Base-by-base conservation (phyloP, 1,140 invertebrate genomes). In the Drosophila funebris region DNA sequence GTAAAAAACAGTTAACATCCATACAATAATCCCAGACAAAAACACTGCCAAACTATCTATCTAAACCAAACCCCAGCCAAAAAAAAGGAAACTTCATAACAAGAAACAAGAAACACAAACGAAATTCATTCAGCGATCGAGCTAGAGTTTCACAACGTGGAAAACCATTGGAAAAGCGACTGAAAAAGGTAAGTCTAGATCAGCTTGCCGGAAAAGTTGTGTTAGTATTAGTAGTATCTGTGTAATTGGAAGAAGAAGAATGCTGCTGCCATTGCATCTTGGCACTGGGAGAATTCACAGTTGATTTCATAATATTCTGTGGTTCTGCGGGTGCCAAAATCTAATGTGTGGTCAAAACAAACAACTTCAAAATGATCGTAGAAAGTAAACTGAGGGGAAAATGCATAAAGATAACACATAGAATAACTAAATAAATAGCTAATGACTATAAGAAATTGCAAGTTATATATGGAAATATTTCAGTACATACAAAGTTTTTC, bases 271-370 rank as follows among this genome's bases (percentile, higher is more conserved):
- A 57, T 79, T 87, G 58, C 58, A 53, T 77, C 90, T 91, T 91
- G 90, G 90, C 90, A 91, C 90, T 91, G 90, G 90, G 90, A 91
- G 90, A 91, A 91, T 91, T 91, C 90, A 91, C 90, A 91, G 90
- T 91, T 79, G 79, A 67, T 75, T 87, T 73, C 11, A 52, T 27
- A 60, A 72, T 68, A 87, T 69, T 91, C 90, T 91, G 90, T 91
- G 90, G 90, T 90, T 91, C 90, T 91, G 90, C 90, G 85, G 84
- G 90, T 91, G 90, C 88, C 90, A 91, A 91, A 90, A 68, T 67
- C 70, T 53, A 91, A 79, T 67, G 54, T 37, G 29, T 13, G 20
- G 62, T 62, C 5, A 13, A 18, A 41, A 46, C 29, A 66, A 62
- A 31, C 64, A 41, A 3, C 37, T 4, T 9, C 2, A 37, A 36